These are phyloP conservation scores for Manduca sexta DNA, from an alignment of 1,140 invertebrate species.

Conservation along the genomic window DNA sequence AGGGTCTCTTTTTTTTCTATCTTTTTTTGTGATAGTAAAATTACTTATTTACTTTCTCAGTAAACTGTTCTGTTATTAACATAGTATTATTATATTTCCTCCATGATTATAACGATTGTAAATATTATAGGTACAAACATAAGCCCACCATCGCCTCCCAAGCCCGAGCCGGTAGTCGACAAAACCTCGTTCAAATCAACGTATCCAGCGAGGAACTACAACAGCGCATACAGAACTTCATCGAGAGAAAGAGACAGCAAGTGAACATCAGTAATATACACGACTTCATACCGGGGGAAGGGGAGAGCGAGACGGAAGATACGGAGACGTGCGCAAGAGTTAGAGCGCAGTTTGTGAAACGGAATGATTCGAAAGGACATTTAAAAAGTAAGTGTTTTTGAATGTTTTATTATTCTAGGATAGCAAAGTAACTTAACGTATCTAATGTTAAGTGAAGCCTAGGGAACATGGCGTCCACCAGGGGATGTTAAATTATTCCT, in stretches of 20 bases:
- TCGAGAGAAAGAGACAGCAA: conserved; percentile 77
- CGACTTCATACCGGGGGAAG: conserved; percentile 43
- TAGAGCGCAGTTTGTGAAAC: conserved; percentile 76
- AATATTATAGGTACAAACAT: conserved; percentile 10
- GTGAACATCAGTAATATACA: conserved; percentile 81
- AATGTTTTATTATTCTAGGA: no score
- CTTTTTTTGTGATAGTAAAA: no score
- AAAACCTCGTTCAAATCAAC: conserved; percentile 76
- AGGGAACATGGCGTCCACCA: no score
- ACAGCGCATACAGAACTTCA: conserved; percentile 77
- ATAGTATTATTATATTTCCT: no score
- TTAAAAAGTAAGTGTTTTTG: conserved; percentile 82
- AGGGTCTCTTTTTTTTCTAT: no score
- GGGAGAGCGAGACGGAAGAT: conserved; percentile 39
- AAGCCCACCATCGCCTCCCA: conserved; percentile 7
- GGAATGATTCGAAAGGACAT: conserved; percentile 80
- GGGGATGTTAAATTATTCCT: no score
- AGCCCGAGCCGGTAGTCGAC: conserved; percentile 21
- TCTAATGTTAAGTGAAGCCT: no score
- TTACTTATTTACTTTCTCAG: no score
- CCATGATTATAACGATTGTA: background rate
- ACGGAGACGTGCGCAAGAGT: conserved; percentile 78
- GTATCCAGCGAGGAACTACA: conserved; percentile 74
- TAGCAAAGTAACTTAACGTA: no score
- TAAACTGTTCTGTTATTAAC: no score